Conservation (phyloP, 1,140 invertebrate species). For the Thaumatotibia leucotreta region DNA sequence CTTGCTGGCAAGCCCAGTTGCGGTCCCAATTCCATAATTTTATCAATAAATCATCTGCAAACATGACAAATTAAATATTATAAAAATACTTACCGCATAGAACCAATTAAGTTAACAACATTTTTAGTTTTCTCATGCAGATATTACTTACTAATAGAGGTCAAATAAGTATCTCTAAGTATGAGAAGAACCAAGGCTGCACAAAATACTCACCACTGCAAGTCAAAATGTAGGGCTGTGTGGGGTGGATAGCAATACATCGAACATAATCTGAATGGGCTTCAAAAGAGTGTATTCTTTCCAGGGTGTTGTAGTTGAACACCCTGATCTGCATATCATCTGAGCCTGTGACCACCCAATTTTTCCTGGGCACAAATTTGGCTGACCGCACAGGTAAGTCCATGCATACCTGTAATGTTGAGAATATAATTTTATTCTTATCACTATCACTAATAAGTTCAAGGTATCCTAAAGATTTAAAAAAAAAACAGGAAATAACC, state of each 20-base stretch:
- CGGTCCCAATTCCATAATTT: conserved; percentile 99
- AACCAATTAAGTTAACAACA: too few relatives aligned
- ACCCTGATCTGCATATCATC: conserved; percentile 97
- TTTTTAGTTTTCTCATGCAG: too few relatives aligned
- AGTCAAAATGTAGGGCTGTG: conserved; percentile 97
- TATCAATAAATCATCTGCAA: conserved; percentile 97
- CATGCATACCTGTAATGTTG: conserved; percentile 82
- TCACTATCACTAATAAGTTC: too few relatives aligned
- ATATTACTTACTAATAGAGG: too few relatives aligned
- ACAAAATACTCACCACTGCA: conserved; percentile 88
- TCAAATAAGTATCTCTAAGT: background rate
- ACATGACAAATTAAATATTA: background rate
- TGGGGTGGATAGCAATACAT: conserved; percentile 97
- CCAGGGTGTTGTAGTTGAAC: conserved; percentile 99
- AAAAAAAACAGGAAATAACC: too few relatives aligned
- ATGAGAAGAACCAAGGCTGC: background rate
- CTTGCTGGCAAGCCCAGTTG: conserved; percentile 97
- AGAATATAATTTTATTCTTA: conserved; percentile 1
- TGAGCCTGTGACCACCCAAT: conserved; percentile 99
- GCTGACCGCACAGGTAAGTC: conserved; percentile 96
- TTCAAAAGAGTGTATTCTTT: conserved; percentile 96
- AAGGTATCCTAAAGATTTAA: too few relatives aligned
- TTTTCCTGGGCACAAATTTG: conserved; percentile 97
- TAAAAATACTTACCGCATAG: too few relatives aligned
- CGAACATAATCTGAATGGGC: conserved; percentile 99